These are phyloP conservation scores for Sphaerodactylus townsendi DNA, from an alignment of 2,113 vertebrate species.

Conservation along the genomic window DNA sequence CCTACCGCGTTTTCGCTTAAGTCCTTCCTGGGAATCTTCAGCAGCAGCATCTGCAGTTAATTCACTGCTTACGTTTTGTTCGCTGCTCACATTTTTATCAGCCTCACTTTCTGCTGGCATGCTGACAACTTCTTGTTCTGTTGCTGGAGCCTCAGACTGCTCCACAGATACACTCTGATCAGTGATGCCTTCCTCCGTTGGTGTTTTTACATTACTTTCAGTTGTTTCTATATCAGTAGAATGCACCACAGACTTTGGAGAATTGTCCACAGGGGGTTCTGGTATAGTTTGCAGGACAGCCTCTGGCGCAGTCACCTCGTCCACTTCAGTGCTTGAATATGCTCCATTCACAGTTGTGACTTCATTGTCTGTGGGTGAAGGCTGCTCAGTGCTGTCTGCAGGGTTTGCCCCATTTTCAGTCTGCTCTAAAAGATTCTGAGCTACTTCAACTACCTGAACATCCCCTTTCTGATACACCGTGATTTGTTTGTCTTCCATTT, in stretches of 20 bases:
- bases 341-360: constrained; percentile 67
- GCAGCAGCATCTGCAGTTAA: constrained; percentile 23
- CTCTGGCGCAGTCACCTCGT: constrained; percentile 39
- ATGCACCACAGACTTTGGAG: constrained; percentile 38
- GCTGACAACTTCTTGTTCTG: constrained; percentile 31
- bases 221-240: not conserved
- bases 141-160: not conserved
- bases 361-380: constrained; percentile 38
- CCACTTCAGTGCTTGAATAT: constrained; percentile 54
- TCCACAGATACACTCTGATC: not conserved
- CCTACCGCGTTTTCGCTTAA: constrained; percentile 68
- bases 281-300: constrained; percentile 28
- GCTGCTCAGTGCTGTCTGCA: not conserved
- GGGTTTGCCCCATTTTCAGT: constrained; percentile 37
- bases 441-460: constrained; percentile 86
- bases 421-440: constrained; percentile 61
- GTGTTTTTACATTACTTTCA: constrained; percentile 39
- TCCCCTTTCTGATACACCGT: constrained; percentile 92
- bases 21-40: constrained; percentile 52
- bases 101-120: not conserved
- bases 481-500: constrained; percentile 95
- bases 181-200: constrained; percentile 32
- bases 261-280: not conserved
- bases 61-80: constrained; percentile 28
- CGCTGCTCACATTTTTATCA: constrained; percentile 19